Percentiles rank a stretch among this genome's conserved stretches.
phyloP scores from a whole-genome alignment of 2,113 vertebrate genomes.

The Neotragus pygmaeus region DNA sequence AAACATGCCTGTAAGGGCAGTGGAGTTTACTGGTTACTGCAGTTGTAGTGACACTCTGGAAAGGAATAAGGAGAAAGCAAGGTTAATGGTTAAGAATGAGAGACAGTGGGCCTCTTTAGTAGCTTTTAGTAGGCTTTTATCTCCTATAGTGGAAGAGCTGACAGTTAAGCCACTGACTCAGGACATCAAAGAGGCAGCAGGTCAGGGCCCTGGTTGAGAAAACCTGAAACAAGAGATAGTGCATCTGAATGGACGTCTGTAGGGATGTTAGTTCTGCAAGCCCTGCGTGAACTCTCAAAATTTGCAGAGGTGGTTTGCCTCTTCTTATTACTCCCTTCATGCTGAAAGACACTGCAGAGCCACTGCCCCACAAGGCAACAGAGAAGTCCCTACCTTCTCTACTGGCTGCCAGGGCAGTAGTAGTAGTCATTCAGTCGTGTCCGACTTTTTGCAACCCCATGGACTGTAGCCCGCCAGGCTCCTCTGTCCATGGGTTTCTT shows the following conservation, averaged over 20 bases:
- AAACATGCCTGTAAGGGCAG: neutral
- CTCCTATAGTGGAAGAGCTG: neutral
- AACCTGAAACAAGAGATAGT: neutral
- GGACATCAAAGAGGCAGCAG: neutral
- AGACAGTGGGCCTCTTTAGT: constrained; percentile 1
- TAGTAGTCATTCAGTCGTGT: too few species aligned
- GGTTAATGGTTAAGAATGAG: neutral
- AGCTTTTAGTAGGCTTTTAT: neutral
- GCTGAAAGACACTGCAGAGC: neutral
- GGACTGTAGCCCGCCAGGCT: too few species aligned
- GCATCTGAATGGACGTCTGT: neutral
- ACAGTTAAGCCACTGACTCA: neutral
- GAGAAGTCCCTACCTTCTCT: neutral
- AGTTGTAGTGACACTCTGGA: neutral
- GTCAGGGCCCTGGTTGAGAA: neutral
- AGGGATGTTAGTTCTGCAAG: neutral
- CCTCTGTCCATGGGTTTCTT: too few species aligned
- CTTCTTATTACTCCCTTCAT: neutral
- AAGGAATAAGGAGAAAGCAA: neutral
- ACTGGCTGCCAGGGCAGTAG: neutral
- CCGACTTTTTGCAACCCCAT: too few species aligned
- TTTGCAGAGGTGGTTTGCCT: neutral
- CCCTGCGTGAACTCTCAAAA: neutral
- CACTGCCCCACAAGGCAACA: neutral
- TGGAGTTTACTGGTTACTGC: neutral